phyloP scores from a whole-genome alignment of 1,140 invertebrate genomes.

The Archivesica marissinica region DNA sequence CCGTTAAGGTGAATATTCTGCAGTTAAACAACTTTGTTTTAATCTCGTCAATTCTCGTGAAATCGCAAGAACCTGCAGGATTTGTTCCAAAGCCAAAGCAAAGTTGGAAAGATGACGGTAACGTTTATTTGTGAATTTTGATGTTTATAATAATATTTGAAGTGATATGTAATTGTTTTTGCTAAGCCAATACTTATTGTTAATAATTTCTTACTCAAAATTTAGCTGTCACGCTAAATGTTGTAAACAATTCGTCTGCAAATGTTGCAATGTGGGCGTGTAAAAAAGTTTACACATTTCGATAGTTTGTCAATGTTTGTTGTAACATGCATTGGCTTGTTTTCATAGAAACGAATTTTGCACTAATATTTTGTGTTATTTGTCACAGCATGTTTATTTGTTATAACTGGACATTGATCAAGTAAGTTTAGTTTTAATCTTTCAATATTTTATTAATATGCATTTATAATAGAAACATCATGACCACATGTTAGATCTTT shows the following conservation, averaged over 20 bases:
- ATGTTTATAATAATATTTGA: not conserved
- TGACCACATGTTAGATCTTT: too few relatives aligned
- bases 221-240: conserved; percentile 5
- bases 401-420: too few relatives aligned
- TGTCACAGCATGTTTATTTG: too few relatives aligned
- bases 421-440: too few relatives aligned
- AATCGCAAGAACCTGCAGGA: conserved; percentile 42
- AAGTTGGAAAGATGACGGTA: not conserved
- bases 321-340: conserved; percentile 45
- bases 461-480: too few relatives aligned
- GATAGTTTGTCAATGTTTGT: not conserved
- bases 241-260: conserved; percentile 41
- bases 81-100: conserved; percentile 7
- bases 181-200: not conserved
- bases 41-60: conserved; percentile 19
- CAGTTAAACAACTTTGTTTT: not conserved
- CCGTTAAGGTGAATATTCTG: not conserved
- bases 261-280: conserved; percentile 62
- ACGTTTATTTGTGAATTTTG: not conserved
- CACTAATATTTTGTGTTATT: too few relatives aligned
- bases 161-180: not conserved
- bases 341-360: conserved; percentile 42
- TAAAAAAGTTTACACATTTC: conserved; percentile 13
- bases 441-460: too few relatives aligned
- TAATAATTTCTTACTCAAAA: not conserved